phyloP scores from a whole-genome alignment of 1,140 invertebrate genomes.

The Plectus sambesii region DNA sequence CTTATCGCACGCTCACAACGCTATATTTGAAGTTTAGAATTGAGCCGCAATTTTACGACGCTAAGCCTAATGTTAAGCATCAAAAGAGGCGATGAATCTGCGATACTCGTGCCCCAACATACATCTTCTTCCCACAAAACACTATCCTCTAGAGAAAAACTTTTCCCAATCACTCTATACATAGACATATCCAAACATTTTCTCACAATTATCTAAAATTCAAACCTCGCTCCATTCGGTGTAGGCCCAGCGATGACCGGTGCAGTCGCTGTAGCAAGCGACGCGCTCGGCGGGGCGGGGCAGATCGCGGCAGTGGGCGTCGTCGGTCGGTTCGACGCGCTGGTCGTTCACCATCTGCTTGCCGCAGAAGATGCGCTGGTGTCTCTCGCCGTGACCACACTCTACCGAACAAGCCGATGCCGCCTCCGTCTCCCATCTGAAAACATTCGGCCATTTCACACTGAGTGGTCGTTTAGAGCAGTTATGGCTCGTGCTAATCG shows the following conservation, averaged over 20 bases:
- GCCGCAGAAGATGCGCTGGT: conserved; percentile 10
- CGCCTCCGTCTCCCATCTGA: conserved; percentile 23
- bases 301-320: conserved; percentile 5
- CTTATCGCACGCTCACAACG: no score
- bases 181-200: neutral
- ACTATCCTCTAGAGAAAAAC: no score
- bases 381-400: conserved; percentile 30
- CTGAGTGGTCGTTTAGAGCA: neutral
- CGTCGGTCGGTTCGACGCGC: conserved; percentile 15
- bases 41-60: no score
- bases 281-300: conserved; percentile 12
- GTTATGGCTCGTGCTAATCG: conserved; percentile 2
- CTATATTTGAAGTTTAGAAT: no score
- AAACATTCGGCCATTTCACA: no score
- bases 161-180: no score
- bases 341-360: conserved; percentile 17
- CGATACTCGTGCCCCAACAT: no score
- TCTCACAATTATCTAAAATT: neutral
- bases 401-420: conserved; percentile 20
- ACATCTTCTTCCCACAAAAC: no score
- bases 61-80: no score
- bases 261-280: conserved; percentile 30
- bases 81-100: no score
- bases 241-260: conserved; percentile 35
- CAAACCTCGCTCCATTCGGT: conserved; percentile 34